Evolutionary conservation across 2,888 invertebrate species (phyloP).

Genomic region (Eurytoma adleriae): DNA sequence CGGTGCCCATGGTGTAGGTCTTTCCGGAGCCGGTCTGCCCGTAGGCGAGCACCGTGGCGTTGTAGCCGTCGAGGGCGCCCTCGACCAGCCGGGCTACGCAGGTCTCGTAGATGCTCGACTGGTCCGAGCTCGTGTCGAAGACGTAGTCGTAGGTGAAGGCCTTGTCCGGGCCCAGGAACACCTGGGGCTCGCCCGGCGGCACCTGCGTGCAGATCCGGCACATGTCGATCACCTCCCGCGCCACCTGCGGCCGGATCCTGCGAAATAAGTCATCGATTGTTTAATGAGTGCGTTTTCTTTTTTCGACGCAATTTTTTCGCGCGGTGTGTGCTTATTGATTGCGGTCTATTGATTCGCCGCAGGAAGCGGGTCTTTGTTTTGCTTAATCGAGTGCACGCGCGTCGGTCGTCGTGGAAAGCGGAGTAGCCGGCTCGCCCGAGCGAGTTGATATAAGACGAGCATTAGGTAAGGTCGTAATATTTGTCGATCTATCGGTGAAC

Average conservation of each 20-base stretch:
- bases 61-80: constrained; percentile 96
- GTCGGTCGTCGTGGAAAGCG: too few relatives aligned
- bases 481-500: too few relatives aligned
- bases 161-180: constrained; percentile 94
- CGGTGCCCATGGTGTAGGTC: constrained; percentile 99
- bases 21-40: constrained; percentile 97
- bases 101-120: constrained; percentile 87
- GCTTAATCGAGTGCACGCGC: too few relatives aligned
- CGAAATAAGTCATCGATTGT: constrained; percentile 61
- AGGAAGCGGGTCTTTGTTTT: too few relatives aligned
- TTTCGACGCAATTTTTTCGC: too few relatives aligned
- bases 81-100: constrained; percentile 93
- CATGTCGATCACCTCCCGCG: constrained; percentile 95
- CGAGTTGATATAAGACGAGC: too few relatives aligned
- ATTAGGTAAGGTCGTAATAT: too few relatives aligned
- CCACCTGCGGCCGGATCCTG: constrained; percentile 96
- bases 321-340: too few relatives aligned
- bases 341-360: too few relatives aligned
- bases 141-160: constrained; percentile 98
- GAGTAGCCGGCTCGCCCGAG: too few relatives aligned
- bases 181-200: constrained; percentile 92
- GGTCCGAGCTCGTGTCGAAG: constrained; percentile 88
- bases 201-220: constrained; percentile 95
- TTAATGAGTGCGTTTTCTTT: too few relatives aligned
- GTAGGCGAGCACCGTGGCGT: constrained; percentile 95